phyloP scores from a whole-genome alignment of 2,888 invertebrate species.

The Orchesella flavescens region DNA sequence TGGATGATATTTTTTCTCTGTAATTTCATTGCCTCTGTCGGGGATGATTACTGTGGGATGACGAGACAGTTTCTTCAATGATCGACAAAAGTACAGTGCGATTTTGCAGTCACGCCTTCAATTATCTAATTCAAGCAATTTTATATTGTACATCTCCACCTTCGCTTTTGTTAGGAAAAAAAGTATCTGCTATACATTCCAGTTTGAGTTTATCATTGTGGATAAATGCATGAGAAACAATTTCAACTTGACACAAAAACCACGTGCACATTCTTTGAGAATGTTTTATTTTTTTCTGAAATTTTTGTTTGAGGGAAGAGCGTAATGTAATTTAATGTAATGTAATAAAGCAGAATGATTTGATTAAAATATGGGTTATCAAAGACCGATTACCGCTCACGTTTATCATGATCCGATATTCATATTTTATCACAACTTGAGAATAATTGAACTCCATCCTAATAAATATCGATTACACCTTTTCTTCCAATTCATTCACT shows the following conservation, averaged over 20 bases:
- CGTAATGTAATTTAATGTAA: not conserved
- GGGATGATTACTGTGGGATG: conserved; percentile 50
- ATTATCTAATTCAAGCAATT: conserved; percentile 45
- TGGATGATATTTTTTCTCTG: conserved; percentile 31
- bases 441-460: conserved; percentile 11
- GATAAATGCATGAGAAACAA: not conserved
- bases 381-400: conserved; percentile 53
- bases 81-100: conserved; percentile 12
- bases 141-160: conserved; percentile 44
- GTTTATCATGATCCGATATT: conserved; percentile 45
- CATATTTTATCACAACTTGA: conserved; percentile 12
- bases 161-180: conserved; percentile 33
- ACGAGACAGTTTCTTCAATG: conserved; percentile 50
- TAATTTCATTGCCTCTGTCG: conserved; percentile 30
- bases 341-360: conserved; percentile 24
- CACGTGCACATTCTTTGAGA: conserved; percentile 25
- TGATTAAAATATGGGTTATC: conserved; percentile 32
- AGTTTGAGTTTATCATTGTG: not conserved
- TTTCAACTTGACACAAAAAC: conserved; percentile 13
- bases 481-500: not conserved
- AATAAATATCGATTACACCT: conserved; percentile 32
- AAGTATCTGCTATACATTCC: not conserved
- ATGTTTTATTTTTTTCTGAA: too few species aligned
- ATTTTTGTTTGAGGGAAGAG: too few species aligned
- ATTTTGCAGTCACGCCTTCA: conserved; percentile 59